These are phyloP conservation scores for Scytalopus superciliaris DNA, from an alignment of 2,113 vertebrate species.

Conservation along the genomic window DNA sequence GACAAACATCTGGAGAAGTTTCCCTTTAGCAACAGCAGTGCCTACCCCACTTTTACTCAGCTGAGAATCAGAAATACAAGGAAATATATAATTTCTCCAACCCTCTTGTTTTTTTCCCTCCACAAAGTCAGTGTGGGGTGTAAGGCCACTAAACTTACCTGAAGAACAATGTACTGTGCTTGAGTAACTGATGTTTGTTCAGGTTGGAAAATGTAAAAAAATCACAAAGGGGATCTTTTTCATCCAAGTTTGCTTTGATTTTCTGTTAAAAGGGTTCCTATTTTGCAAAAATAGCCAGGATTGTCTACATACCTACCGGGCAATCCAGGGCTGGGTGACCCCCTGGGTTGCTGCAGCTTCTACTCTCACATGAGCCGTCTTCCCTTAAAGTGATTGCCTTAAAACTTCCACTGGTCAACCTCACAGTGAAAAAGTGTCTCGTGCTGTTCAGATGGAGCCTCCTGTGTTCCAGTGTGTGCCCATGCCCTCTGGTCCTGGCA, in stretches of 20 bases:
- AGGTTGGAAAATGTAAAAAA: not conserved
- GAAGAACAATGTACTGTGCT: not conserved
- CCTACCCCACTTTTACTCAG: not conserved
- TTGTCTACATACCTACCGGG: accelerated
- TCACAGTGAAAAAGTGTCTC: not conserved
- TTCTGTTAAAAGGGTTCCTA: not conserved
- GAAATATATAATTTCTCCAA: not conserved
- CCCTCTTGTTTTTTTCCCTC: too few relatives aligned
- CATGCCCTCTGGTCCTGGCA: not conserved
- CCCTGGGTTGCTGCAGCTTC: not conserved
- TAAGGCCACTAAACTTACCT: not conserved
- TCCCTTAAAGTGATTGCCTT: accelerated
- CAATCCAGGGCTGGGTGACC: not conserved
- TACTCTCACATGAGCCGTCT: not conserved
- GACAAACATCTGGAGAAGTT: not conserved
- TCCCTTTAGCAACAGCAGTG: not conserved
- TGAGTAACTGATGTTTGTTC: not conserved
- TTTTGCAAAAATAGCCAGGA: not conserved
- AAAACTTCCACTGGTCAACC: not conserved
- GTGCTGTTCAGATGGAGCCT: not conserved
- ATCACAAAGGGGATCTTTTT: not conserved
- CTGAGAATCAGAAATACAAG: not conserved
- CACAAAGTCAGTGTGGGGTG: not conserved
- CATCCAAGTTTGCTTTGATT: not conserved
- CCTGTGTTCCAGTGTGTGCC: not conserved